Evolutionary conservation across 2,797 vertebrate species (phyloP), one percentile per base, ranked within the genome.

Genomic region (Mormyrops attenuatus): DNA sequence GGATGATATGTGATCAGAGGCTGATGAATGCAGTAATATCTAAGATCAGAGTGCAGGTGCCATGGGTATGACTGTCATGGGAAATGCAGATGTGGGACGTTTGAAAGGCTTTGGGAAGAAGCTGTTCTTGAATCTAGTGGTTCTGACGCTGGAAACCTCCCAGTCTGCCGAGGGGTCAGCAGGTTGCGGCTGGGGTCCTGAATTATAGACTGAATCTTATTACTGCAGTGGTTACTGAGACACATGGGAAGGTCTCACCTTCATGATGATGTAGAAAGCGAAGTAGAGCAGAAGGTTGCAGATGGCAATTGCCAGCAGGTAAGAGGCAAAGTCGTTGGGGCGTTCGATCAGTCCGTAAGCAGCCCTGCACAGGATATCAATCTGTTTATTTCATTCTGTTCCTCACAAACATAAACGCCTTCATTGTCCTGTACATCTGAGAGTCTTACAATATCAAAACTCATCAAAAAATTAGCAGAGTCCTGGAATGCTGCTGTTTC

Each of bases 241-340:
- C 15, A 17, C 34, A 9, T 73, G 3, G 55, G 60, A 57, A 52
- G n/a, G 0, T 0, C 90, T 88, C 92, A 98, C 98, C 98, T 99
- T 99, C 98, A 99, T 99, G 66, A 99, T 99, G 92, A 99, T 99
- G 95, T 99, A 99, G 94, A 99, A 99, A 93, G 98, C 98, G 1
- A 98, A 99, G 94, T 99, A 99, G 20, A 99, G 97, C 63, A 99
- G 97, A 91, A 99, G 96, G 96, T 99, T 99, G 95, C 98, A 99
- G 96, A 99, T 99, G 94, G 96, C 98, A 1, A 99, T 99, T 94
- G 98, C 98, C 95, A 99, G 92, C 90, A 99, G 94, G 94, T 99
- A 99, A 89, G 98, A 99, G 92, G 98, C 98, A 0, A 99, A 99
- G 93, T 99, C 98, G 1, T 98, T 99, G 20, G 98, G 98, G 88